Base-by-base conservation (phyloP, 2,113 vertebrate genomes). In the Hemibagrus wyckioides region DNA sequence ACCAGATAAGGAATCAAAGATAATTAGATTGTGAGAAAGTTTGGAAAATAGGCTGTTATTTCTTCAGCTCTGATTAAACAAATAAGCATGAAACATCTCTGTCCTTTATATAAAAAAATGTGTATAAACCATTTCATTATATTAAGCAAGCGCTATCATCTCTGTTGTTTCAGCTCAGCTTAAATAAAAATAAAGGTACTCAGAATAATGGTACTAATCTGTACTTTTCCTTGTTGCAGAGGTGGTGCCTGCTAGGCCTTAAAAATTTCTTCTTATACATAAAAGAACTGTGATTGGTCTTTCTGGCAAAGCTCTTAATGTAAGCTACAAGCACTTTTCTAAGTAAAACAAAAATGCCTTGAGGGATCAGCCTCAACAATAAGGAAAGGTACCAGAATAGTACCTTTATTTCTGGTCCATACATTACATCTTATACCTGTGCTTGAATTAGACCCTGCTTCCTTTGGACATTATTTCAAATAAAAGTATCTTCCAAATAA, bases 371-470 rank as follows among this genome's bases (percentile, higher is more conserved):
- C 15, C 6, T 14, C 15, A 52, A 30, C 28, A 79, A 79, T n/a
- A 79, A 79, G 75, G 28, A 79, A 79, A 30, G 25, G 73, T 76
- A 48, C n/a, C 41, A 76, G 23, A 76, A n/a, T 76, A 52, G 48
- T 79, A 52, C 8, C 75, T 79, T 79, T 30, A 52, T 30, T 79
- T 52, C 28, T 50, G 28, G 9, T 6, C 41, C 21, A 25, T 2
- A 14, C 21, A 7, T 73, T 19, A 73, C 36, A 8, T 17, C 11
- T 77, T 77, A 50, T 77, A 11, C 15, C 28, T 77, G 48, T n/a
- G 14, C 28, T 30, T 19, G 15, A 77, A 52, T 30, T 14, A 77
- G 28, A 77, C 7, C 50, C 13, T 77, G 13, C 44, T 77, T 76
- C 21, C 8, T 41, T 23, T 9, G 2, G 21, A 71, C 23, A 39